Conservation (phyloP, 2,113 vertebrate genomes). For the Ibidorhyncha struthersii region DNA sequence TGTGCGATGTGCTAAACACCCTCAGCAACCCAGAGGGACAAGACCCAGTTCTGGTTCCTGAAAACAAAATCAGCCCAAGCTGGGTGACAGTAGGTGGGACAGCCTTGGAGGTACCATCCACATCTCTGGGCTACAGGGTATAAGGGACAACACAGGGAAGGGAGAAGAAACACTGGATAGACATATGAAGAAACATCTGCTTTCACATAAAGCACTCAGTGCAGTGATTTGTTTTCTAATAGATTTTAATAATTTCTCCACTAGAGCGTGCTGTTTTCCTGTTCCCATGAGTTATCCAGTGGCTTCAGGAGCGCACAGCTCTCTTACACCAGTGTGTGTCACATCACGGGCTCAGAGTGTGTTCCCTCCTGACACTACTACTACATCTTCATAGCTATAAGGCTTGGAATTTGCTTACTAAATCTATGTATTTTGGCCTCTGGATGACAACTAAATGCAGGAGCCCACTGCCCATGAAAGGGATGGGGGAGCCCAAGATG, state of each 20-base stretch:
- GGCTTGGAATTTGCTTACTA: neutral
- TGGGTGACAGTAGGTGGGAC: neutral
- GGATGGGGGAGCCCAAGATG: fast-evolving
- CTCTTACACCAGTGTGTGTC: neutral
- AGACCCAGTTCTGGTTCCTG: neutral
- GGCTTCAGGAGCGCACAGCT: neutral
- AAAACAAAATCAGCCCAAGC: neutral
- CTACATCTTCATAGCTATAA: neutral
- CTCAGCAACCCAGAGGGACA: neutral
- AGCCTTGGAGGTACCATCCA: neutral
- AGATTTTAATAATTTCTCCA: neutral
- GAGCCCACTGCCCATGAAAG: neutral
- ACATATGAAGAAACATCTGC: neutral
- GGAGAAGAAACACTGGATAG: neutral
- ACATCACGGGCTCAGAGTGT: neutral
- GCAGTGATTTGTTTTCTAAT: neutral
- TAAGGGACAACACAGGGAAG: neutral
- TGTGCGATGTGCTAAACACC: fast-evolving
- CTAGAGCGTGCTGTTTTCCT: slow-evolving; percentile 46
- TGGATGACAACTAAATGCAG: neutral
- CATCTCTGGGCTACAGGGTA: neutral
- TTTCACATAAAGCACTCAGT: neutral
- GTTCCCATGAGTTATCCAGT: neutral
- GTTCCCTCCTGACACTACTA: neutral
- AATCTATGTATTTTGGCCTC: neutral